Evolutionary conservation across 1,140 invertebrate genomes (phyloP), one percentile per base, ranked within the genome.

Genomic region (Chlorops oryzae): DNA sequence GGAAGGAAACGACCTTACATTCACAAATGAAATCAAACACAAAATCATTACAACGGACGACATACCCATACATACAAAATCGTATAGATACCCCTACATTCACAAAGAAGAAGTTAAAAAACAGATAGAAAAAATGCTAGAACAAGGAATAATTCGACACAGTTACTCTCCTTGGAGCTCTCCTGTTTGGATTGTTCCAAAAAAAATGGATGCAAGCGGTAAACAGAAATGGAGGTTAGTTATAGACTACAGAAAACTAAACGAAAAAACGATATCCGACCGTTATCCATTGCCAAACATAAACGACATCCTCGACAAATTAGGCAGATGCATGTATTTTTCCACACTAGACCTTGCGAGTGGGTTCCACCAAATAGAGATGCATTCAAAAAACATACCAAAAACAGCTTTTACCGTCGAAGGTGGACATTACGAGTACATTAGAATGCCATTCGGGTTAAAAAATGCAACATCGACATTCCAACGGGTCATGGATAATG

Each of bases 401-500:
- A 32, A 32, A 32, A 32, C 27, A 32, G 27, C 27, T 9, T 32
- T 32, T n/a, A 32, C 27, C 27, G 27, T 32, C n/a, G n/a, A n/a
- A n/a, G n/a, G n/a, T n/a, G n/a, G n/a, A n/a, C n/a, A n/a, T n/a
- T n/a, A n/a, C n/a, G n/a, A n/a, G n/a, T n/a, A n/a, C n/a, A n/a
- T n/a, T n/a, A n/a, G n/a, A n/a, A n/a, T n/a, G n/a, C n/a, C n/a
- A n/a, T n/a, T n/a, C n/a, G n/a, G n/a, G n/a, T n/a, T n/a, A n/a
- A n/a, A n/a, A n/a, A n/a, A n/a, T 9, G 61, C 65, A 12, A 63
- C 63, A 3, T 52, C 59, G 1, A 72, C 65, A 10, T 75, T 76
- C 55, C 67, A 76, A 62, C 41, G 68, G 35, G 48, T 64, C n/a
- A 75, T 76, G 66, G 58, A 78, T 49, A 49, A 34, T 13, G 54